Evolutionary conservation across 2,113 vertebrate genomes (phyloP).

Genomic region (Hiodon tergisus): DNA sequence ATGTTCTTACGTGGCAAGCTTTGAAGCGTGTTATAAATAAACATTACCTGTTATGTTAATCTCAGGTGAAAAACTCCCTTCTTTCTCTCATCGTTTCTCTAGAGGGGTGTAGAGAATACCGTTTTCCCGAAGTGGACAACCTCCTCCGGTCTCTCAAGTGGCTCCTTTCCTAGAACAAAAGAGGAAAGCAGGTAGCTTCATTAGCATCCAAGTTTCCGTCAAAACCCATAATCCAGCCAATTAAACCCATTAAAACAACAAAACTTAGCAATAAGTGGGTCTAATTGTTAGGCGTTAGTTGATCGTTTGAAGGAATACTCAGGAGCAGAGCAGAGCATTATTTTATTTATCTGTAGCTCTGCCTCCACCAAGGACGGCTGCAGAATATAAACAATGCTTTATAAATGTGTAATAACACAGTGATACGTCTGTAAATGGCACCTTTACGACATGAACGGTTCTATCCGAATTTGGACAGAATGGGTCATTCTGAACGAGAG

Average conservation of each 20-base stretch:
- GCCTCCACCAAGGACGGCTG: not conserved
- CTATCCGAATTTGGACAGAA: no score
- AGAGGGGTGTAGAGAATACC: not conserved
- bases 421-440: no score
- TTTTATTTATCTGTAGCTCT: constrained; percentile 7
- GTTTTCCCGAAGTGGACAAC: constrained; percentile 19
- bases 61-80: constrained; percentile 34
- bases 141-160: constrained; percentile 44
- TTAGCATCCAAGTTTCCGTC: constrained; percentile 30
- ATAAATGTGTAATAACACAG: not conserved
- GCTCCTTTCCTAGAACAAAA: constrained; percentile 41
- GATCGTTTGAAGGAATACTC: constrained; percentile 35
- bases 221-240: constrained; percentile 56
- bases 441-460: not conserved
- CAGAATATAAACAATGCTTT: not conserved
- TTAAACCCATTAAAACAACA: constrained; percentile 70
- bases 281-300: constrained; percentile 57
- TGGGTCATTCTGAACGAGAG: no score
- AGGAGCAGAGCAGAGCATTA: not conserved
- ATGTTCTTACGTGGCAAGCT: not conserved
- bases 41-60: constrained; percentile 58
- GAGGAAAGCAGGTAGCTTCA: constrained; percentile 38
- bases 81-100: constrained; percentile 1
- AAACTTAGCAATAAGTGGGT: constrained; percentile 65
- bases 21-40: constrained; percentile 61